Base-by-base conservation (phyloP, 2,113 vertebrate genomes). In the Pygoscelis adeliae region DNA sequence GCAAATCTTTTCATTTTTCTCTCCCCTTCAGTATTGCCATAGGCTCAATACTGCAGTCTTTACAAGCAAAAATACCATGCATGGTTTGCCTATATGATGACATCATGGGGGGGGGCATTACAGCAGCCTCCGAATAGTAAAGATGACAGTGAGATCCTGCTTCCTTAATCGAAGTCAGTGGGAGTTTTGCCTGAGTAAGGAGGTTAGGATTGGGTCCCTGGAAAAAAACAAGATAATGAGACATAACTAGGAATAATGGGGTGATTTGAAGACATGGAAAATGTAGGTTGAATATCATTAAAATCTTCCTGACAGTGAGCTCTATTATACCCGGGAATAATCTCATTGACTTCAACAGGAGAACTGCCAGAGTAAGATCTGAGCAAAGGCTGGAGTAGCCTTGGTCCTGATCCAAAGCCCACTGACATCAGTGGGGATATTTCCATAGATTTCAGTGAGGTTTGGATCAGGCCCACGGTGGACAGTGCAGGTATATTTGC, bases 1-100 rank as follows among this genome's bases (percentile, higher is more conserved):
- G 97, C 90, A 94, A 97, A 95, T 67, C 92, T 96, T 95, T 96
- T 97, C 91, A 72, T 97, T 97, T 87, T 87, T 95, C 90, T 96
- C 92, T 93, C 87, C 90, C 96, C 97, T 97, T 91, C 72, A 70
- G 87, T 58, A 38, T n/a, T 98, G 95, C 94, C 92, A 79, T 79
- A 22, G 69, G 63, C 79, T 96, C 56, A 20, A 7, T 26, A 32
- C 77, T 14, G 25, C 2, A 27, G 49, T 66, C 82, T 95, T 38
- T 66, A 50, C 55, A 88, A 92, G 62, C 63, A 76, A 80, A 84
- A 84, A 89, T 53, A 40, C 50, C 38, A 40, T 27, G 61, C 10
- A 15, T 69, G 44, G 38, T 65, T 81, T 17, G 74, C 30, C 79
- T 71, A 36, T 47, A 47, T 42, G 87, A 62, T 87, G 84, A 46